These are phyloP conservation scores for Neodiprion pinetum DNA, from an alignment of 1,140 invertebrate species.

Conservation along the genomic window DNA sequence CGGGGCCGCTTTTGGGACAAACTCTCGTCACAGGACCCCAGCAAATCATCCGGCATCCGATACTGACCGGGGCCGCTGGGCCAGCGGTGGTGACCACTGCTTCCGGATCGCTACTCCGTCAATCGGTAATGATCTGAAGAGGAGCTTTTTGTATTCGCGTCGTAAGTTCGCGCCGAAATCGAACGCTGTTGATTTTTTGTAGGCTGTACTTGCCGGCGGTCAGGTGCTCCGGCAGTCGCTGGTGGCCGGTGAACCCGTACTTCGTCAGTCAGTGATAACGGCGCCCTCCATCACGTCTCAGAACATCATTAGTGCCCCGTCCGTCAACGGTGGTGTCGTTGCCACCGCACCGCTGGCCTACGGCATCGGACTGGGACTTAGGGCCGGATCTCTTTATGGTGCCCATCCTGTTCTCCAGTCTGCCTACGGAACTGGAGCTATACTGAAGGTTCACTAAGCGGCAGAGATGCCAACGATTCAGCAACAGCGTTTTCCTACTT, in stretches of 20 bases:
- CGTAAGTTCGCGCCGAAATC: too few species aligned
- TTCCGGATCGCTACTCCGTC: neutral
- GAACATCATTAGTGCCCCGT: slow-evolving; percentile 16
- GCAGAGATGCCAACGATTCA: neutral
- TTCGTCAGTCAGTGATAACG: slow-evolving; percentile 23
- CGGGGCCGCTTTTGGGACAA: slow-evolving; percentile 13
- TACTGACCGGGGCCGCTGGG: too few species aligned
- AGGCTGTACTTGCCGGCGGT: neutral
- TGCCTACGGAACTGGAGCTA: slow-evolving; percentile 30
- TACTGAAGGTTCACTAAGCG: slow-evolving; percentile 35
- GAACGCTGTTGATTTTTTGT: neutral
- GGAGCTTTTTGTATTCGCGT: neutral
- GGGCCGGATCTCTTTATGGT: slow-evolving; percentile 33
- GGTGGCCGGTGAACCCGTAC: slow-evolving; percentile 2
- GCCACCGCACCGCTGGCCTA: slow-evolving; percentile 8
- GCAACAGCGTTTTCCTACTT: neutral
- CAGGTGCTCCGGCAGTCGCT: neutral
- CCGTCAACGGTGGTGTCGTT: slow-evolving; percentile 18
- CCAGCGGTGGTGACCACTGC: neutral
- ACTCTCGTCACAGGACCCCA: neutral
- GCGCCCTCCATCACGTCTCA: slow-evolving; percentile 18
- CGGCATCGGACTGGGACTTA: slow-evolving; percentile 26
- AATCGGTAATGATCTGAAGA: neutral
- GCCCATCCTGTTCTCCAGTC: slow-evolving; percentile 31
- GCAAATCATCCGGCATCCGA: neutral